phyloP scores from a whole-genome alignment of 1,140 invertebrate species.

The Leptinotarsa lineolata region DNA sequence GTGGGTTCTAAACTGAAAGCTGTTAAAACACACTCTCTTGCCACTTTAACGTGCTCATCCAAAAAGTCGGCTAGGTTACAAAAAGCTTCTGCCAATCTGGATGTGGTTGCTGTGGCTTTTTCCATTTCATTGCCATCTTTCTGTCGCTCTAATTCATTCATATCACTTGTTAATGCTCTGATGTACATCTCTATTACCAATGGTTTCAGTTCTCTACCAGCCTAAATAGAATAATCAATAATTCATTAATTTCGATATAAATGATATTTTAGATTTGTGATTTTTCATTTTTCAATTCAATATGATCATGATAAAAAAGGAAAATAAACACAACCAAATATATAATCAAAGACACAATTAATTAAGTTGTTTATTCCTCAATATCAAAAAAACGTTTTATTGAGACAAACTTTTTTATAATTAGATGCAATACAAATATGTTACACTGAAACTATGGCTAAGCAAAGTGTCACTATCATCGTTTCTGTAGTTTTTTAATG shows the following conservation, averaged over 20 bases:
- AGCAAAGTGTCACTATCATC: too few species aligned
- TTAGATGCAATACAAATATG: too few species aligned
- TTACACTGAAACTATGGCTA: too few species aligned
- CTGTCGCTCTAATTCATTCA: conserved; percentile 74
- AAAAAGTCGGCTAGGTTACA: conserved; percentile 64
- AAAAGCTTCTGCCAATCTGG: conserved; percentile 63
- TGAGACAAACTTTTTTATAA: too few species aligned
- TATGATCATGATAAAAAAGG: too few species aligned
- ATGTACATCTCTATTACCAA: conserved; percentile 75
- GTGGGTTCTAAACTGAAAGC: conserved; percentile 69
- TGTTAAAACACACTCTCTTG: conserved; percentile 67
- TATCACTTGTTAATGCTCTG: conserved; percentile 71
- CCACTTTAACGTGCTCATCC: conserved; percentile 61
- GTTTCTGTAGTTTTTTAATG: too few species aligned
- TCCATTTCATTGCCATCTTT: conserved; percentile 63
- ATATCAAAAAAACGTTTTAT: too few species aligned
- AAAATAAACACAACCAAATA: too few species aligned
- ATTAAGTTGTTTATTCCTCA: too few species aligned
- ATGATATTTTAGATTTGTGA: neutral
- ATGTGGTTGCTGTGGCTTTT: conserved; percentile 60
- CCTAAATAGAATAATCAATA: conserved; percentile 56
- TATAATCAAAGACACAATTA: too few species aligned
- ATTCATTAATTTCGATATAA: neutral
- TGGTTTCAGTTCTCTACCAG: conserved; percentile 64
- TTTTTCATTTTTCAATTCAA: too few species aligned